Evolutionary conservation across 2,113 vertebrate genomes (phyloP).

Genomic region (Rhea americana): DNA sequence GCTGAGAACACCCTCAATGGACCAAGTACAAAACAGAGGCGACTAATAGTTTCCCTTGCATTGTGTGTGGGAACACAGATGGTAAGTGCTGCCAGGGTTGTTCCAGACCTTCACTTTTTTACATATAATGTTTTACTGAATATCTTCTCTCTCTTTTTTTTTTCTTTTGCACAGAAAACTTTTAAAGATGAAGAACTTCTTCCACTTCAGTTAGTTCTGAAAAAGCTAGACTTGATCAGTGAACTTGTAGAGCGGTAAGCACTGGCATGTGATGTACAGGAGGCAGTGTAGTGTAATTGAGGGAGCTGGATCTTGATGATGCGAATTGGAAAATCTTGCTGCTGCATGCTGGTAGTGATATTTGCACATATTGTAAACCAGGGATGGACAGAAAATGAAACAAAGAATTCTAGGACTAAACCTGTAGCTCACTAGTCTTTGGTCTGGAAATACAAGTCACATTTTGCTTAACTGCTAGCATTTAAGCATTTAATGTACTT

Average conservation of each 20-base stretch:
- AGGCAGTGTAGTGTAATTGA: background rate
- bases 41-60: constrained; percentile 89
- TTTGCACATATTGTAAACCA: background rate
- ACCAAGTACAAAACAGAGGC: constrained; percentile 92
- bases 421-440: background rate
- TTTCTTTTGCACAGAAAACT: constrained; percentile 83
- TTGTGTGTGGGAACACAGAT: constrained; percentile 96
- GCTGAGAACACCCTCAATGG: constrained; percentile 94
- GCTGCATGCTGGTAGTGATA: background rate
- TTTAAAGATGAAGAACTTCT: constrained; percentile 96
- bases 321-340: background rate
- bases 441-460: background rate
- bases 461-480: background rate
- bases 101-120: background rate
- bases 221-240: constrained; percentile 95
- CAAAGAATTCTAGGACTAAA: background rate
- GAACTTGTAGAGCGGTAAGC: constrained; percentile 89
- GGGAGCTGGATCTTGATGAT: background rate
- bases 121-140: background rate
- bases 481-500: background rate
- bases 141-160: background rate
- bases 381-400: background rate
- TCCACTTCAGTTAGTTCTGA: constrained; percentile 92
- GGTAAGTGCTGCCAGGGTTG: constrained; percentile 72
- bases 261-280: background rate